A percentile compares a stretch with the other conserved stretches of the same genome.
phyloP scores from a whole-genome alignment of 2,888 invertebrate species.

The Pachycephus smyrnensis region DNA sequence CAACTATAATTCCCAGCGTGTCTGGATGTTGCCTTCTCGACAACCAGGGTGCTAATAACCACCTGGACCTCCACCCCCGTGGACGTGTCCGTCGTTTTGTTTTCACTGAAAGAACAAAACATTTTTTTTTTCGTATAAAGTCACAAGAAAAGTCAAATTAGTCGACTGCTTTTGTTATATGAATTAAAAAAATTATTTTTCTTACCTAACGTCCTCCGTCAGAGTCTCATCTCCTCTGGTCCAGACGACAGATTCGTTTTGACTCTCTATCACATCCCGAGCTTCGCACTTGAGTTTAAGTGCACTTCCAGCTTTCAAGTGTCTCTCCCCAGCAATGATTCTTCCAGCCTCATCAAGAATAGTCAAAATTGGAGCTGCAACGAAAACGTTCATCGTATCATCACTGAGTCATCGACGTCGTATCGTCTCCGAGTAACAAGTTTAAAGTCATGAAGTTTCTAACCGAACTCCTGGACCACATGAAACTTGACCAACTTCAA shows the following conservation, averaged over 20 bases:
- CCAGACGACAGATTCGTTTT: slow-evolving; percentile 70
- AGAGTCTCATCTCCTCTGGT: slow-evolving; percentile 69
- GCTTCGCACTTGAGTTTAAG: slow-evolving; percentile 71
- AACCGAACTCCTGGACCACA: too few relatives aligned
- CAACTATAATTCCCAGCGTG: slow-evolving; percentile 75
- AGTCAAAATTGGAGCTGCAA: slow-evolving; percentile 72
- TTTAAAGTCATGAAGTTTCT: too few relatives aligned
- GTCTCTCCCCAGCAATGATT: slow-evolving; percentile 70
- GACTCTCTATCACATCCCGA: slow-evolving; percentile 60
- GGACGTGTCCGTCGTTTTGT: slow-evolving; percentile 62
- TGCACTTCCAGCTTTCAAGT: slow-evolving; percentile 73
- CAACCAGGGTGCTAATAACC: slow-evolving; percentile 69
- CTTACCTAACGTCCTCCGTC: slow-evolving; percentile 70
- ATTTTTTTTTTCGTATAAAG: neutral
- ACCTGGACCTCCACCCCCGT: slow-evolving; percentile 62
- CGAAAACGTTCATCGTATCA: neutral
- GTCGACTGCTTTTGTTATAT: too few relatives aligned
- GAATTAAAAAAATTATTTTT: too few relatives aligned
- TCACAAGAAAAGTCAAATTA: too few relatives aligned
- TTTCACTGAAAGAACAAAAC: slow-evolving; percentile 65
- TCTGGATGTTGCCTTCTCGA: slow-evolving; percentile 70
- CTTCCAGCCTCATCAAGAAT: slow-evolving; percentile 73
- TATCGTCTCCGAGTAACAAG: too few relatives aligned
- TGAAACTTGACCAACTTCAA: too few relatives aligned
- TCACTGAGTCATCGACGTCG: too few relatives aligned